Conservation (phyloP, 2,888 invertebrate genomes). For the Lepeophtheirus nordmannii region DNA sequence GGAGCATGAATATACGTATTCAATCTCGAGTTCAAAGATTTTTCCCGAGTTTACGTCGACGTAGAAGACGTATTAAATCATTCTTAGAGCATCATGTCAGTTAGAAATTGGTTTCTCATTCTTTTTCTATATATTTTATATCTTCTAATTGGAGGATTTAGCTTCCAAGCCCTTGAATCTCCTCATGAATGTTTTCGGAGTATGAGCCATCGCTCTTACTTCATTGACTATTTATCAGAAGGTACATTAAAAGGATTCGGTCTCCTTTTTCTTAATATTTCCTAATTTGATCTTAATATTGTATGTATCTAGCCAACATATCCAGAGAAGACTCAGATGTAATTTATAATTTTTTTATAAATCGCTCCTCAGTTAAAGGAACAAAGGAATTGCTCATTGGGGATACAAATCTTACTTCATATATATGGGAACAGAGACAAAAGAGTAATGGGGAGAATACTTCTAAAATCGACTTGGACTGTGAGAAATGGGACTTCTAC, state of each 20-base stretch:
- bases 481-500: slow-evolving; percentile 63
- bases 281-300: not conserved
- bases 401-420: not conserved
- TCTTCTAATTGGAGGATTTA: slow-evolving; percentile 62
- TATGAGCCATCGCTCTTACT: slow-evolving; percentile 36
- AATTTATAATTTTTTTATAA: not conserved
- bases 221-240: not conserved
- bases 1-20: not conserved
- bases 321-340: not conserved
- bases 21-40: not conserved
- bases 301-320: not conserved
- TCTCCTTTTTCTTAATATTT: not conserved
- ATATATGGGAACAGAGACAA: too few species aligned
- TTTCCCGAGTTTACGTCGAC: not conserved
- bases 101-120: slow-evolving; percentile 59
- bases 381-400: not conserved
- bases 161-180: slow-evolving; percentile 67
- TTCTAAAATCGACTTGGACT: slow-evolving; percentile 25
- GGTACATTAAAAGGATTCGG: not conserved
- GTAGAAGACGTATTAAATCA: not conserved
- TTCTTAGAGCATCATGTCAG: slow-evolving; percentile 48
- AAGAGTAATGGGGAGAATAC: not conserved
- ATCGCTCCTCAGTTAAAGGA: not conserved
- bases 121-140: slow-evolving; percentile 58
- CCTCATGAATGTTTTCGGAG: slow-evolving; percentile 49